phyloP scores from a whole-genome alignment of 2,797 vertebrate genomes.

The Adrianichthys oophorus region DNA sequence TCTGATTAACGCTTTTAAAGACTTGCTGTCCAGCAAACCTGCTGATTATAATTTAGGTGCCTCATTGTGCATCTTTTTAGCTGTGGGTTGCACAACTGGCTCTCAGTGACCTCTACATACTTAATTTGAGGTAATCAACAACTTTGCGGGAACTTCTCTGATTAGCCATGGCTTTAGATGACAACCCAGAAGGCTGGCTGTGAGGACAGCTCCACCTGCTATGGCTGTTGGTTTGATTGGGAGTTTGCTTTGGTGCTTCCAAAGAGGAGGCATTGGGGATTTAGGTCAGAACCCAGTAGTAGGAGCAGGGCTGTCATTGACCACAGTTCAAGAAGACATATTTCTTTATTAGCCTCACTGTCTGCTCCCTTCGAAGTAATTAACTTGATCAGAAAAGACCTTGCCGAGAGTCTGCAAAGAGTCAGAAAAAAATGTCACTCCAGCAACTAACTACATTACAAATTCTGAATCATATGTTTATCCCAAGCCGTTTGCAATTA shows the following conservation, averaged over 20 bases:
- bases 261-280: conserved; percentile 72
- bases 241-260: conserved; percentile 71
- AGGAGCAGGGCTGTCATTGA: conserved; percentile 69
- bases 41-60: conserved; percentile 63
- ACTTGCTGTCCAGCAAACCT: conserved; percentile 43
- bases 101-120: conserved; percentile 42
- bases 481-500: conserved; percentile 64
- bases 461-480: conserved; percentile 67
- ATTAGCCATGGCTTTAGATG: conserved; percentile 59
- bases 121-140: conserved; percentile 70
- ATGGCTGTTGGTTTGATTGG: conserved; percentile 68
- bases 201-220: conserved; percentile 28
- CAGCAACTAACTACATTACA: conserved; percentile 58
- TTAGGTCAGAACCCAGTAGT: conserved; percentile 69
- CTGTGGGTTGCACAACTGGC: conserved; percentile 33
- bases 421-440: conserved; percentile 40
- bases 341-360: conserved; percentile 79
- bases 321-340: conserved; percentile 69
- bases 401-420: conserved; percentile 65
- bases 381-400: conserved; percentile 76
- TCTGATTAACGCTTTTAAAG: conserved; percentile 44
- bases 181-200: conserved; percentile 43
- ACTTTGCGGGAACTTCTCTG: conserved; percentile 57
- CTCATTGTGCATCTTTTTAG: conserved; percentile 28
- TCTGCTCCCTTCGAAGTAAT: conserved; percentile 75